A percentile compares a stretch with the other conserved stretches of the same genome.
Conservation (phyloP, 64 coral and sea anemone species). For the Montipora foliosa region DNA sequence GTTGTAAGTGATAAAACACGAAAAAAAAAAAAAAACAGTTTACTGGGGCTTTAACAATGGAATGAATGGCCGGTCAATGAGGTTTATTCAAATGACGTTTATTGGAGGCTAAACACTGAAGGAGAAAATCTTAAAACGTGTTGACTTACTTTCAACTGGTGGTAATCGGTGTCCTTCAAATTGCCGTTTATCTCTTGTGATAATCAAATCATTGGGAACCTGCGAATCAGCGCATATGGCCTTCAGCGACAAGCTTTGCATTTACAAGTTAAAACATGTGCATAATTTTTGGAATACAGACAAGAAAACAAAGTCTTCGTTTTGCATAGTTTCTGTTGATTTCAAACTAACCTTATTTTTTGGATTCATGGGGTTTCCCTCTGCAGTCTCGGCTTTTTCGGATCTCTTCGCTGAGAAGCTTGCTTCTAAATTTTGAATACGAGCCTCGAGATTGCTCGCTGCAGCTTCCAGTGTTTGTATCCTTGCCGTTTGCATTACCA, state of each 20-base stretch:
- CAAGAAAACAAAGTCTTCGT: background rate
- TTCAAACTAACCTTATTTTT: constrained; percentile 6
- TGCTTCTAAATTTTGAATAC: constrained; percentile 5
- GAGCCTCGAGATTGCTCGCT: background rate
- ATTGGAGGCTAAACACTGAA: background rate
- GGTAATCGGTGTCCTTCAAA: background rate
- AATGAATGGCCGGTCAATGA: too few relatives aligned
- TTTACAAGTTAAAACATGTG: background rate
- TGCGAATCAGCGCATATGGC: background rate
- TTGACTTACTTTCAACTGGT: background rate
- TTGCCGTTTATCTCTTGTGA: constrained; percentile 11
- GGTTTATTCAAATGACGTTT: too few relatives aligned
- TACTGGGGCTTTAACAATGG: too few relatives aligned
- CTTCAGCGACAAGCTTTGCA: background rate
- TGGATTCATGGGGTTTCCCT: background rate
- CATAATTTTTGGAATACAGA: constrained; percentile 19
- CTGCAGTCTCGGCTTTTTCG: background rate
- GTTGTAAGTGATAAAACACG: too few relatives aligned
- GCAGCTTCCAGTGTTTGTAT: constrained; percentile 12
- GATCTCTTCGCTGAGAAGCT: background rate
- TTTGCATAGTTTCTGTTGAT: background rate
- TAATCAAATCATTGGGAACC: background rate
- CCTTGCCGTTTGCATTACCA: background rate
- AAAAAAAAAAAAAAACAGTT: too few relatives aligned
- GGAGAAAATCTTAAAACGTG: background rate